phyloP scores from a whole-genome alignment of 2,888 invertebrate species.

The Rambutsinella grinnellia region DNA sequence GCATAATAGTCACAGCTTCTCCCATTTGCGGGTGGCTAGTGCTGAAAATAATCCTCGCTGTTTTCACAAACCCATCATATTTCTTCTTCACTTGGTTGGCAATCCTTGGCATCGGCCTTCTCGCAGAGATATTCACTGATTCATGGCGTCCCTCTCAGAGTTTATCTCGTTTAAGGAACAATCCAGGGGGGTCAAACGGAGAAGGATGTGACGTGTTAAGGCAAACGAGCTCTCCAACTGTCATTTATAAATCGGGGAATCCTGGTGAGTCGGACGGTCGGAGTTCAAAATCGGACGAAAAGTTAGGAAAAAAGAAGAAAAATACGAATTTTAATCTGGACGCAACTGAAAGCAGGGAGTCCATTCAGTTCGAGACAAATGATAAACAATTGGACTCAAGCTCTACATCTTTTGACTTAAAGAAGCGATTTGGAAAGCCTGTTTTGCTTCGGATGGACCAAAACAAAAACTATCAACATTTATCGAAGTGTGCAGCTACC shows the following conservation, averaged over 20 bases:
- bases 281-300: too few relatives aligned
- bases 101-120: constrained; percentile 17
- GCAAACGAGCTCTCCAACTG: too few relatives aligned
- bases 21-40: constrained; percentile 29
- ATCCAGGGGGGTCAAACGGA: too few relatives aligned
- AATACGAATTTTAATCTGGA: too few relatives aligned
- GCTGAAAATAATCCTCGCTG: constrained; percentile 15
- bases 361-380: too few relatives aligned
- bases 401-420: constrained; percentile 6
- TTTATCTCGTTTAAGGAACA: neutral
- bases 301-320: too few relatives aligned
- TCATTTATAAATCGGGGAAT: too few relatives aligned
- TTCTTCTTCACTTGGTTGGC: constrained; percentile 44
- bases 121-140: constrained; percentile 35
- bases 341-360: too few relatives aligned
- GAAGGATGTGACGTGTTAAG: too few relatives aligned
- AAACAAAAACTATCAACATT: too few relatives aligned
- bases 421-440: constrained; percentile 32
- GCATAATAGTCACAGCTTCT: constrained; percentile 24
- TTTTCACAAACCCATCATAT: constrained; percentile 39
- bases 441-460: constrained; percentile 25
- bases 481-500: constrained; percentile 7
- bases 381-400: too few relatives aligned
- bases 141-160: constrained; percentile 19
- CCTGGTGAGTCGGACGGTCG: too few relatives aligned